Percentiles rank a stretch among this genome's conserved stretches.
Conservation (phyloP, 2,888 invertebrate species). For the Lasioglossum figueresi region DNA sequence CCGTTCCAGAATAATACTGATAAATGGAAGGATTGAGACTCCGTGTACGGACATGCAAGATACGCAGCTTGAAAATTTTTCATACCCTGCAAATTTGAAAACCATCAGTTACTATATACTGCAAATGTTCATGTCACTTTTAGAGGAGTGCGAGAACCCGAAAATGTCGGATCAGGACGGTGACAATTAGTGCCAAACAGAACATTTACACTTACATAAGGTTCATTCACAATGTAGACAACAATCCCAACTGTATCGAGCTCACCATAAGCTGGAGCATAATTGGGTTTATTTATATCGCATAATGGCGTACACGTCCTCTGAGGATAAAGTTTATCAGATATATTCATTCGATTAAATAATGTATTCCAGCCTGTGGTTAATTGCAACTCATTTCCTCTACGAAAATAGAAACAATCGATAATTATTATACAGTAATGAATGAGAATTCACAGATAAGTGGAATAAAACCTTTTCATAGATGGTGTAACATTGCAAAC, state of each 20-base stretch:
- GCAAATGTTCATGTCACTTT: not conserved
- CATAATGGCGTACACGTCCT: constrained; percentile 85
- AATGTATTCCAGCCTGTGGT: constrained; percentile 85
- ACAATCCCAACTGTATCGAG: constrained; percentile 90
- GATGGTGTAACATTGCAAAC: constrained; percentile 86
- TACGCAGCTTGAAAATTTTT: constrained; percentile 80
- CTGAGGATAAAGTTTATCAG: constrained; percentile 68
- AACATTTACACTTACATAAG: constrained; percentile 76
- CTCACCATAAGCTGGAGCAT: constrained; percentile 87
- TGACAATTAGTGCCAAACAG: not conserved
- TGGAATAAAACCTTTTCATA: constrained; percentile 83
- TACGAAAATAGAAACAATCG: constrained; percentile 22
- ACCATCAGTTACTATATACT: not conserved
- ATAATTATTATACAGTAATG: not conserved
- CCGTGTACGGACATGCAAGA: constrained; percentile 73
- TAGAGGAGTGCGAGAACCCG: not conserved
- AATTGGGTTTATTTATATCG: constrained; percentile 81
- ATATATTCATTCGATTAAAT: constrained; percentile 80
- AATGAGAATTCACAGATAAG: constrained; percentile 12
- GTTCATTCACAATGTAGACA: constrained; percentile 85
- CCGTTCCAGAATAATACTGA: constrained; percentile 84
- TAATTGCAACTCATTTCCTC: constrained; percentile 85
- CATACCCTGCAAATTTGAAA: constrained; percentile 77
- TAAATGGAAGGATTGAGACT: constrained; percentile 80
- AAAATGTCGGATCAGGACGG: not conserved